Base-by-base conservation (phyloP, 2,888 invertebrate genomes). In the Eupithecia tripunctaria region DNA sequence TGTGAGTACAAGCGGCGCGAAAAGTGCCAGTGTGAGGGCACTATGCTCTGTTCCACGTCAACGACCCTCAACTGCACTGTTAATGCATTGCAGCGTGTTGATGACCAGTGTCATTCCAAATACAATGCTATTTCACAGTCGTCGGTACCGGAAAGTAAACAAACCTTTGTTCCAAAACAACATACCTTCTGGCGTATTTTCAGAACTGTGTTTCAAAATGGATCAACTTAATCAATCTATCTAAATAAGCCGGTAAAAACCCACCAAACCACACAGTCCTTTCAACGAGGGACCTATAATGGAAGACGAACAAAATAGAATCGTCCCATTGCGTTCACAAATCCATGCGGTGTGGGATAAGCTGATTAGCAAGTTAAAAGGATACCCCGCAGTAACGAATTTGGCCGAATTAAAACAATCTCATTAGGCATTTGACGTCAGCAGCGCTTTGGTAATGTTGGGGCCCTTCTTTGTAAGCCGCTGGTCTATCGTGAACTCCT, bases 321-420 rank as follows among this genome's bases (percentile, higher is more conserved):
- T 67, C 81, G 80, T 82, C 78, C 80, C 78, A 77, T 82, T 84
- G 77, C 81, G 81, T 82, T 84, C 80, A 84, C 87, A 87, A 87
- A 88, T 88, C 88, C 84, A 87, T 85, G 85, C 83, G 86, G 85
- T 84, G 83, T 74, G 75, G 86, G 84, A 86, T 89, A 89, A 91
- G 88, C 88, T 88, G 89, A 91, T 91, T 92, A 91, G 82, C 87
- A 88, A 91, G 86, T 89, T 90, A 87, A 88, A 89, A 88, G 87
- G 88, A 87, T 84, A 82, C 84, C 82, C 86, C 84, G 79, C 84
- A 82, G 83, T 81, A 84, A 83, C 79, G 79, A 83, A 86, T 85
- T 88, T 84, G 81, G 82, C 75, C 84, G 85, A 89, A 90, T 89
- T 89, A 88, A 87, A 89, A 89, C 88, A 88, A 89, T 89, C 87